These are phyloP conservation scores for Drosophila ohnishii DNA, from an alignment of 1,140 invertebrate species.

Conservation along the genomic window DNA sequence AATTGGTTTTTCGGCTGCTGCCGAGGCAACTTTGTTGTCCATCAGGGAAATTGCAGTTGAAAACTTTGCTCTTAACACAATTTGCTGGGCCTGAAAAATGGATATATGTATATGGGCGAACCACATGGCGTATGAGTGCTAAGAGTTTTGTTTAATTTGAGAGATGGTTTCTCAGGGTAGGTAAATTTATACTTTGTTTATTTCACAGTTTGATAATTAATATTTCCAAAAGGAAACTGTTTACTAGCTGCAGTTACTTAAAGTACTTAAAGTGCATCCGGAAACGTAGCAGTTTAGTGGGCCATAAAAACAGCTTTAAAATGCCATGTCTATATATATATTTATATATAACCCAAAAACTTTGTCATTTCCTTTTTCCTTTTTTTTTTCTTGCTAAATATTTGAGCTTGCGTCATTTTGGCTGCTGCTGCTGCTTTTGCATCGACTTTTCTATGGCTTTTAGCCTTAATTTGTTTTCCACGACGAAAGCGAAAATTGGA, in stretches of 20 bases:
- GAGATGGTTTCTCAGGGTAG: neutral
- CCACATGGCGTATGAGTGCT: conserved; percentile 34
- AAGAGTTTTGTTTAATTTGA: neutral
- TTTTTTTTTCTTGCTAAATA: conserved; percentile 27
- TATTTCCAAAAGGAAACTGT: neutral
- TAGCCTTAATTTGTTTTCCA: conserved; percentile 46
- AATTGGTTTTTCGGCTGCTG: conserved; percentile 26
- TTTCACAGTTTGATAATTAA: neutral
- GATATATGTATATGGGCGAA: conserved; percentile 8
- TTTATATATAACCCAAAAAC: conserved; percentile 3
- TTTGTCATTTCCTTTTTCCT: conserved; percentile 29
- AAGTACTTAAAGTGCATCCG: conserved; percentile 8
- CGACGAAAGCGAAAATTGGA: conserved; percentile 36
- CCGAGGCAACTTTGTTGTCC: conserved; percentile 35
- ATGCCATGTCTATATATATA: conserved; percentile 8
- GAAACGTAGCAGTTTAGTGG: conserved; percentile 24
- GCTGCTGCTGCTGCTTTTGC: conserved; percentile 12
- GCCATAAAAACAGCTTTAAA: conserved; percentile 28
- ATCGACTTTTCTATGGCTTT: conserved; percentile 49
- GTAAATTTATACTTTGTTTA: neutral
- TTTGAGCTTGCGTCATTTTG: conserved; percentile 32
- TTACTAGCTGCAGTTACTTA: neutral
- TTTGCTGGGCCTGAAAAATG: conserved; percentile 6
- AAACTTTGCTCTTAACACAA: conserved; percentile 17
- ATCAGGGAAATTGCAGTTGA: conserved; percentile 20